Evolutionary conservation across 2,113 vertebrate genomes (phyloP).

Genomic region (Gasterosteus nipponicus): DNA sequence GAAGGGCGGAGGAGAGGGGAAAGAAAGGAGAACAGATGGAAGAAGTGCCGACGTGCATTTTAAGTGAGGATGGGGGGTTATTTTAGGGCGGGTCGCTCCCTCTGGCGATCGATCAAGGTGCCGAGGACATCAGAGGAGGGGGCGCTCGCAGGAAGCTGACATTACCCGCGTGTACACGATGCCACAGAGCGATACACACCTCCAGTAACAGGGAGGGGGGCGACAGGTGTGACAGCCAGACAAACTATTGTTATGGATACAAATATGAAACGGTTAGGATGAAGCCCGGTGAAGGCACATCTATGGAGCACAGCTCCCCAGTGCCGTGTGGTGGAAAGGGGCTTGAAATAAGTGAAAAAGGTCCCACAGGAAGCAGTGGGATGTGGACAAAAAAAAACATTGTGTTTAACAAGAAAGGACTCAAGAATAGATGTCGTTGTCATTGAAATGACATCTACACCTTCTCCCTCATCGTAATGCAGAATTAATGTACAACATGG

Average conservation of each 20-base stretch:
- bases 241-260: background rate
- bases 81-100: slow-evolving; percentile 62
- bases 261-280: background rate
- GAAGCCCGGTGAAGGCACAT: background rate
- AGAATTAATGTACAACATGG: background rate
- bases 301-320: background rate
- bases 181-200: slow-evolving; percentile 14
- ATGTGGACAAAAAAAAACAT: background rate
- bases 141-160: slow-evolving; percentile 50
- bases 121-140: slow-evolving; percentile 58
- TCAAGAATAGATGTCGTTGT: too few species aligned
- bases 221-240: background rate
- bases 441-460: background rate
- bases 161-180: slow-evolving; percentile 38
- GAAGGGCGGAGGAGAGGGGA: slow-evolving; percentile 37
- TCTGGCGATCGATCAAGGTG: slow-evolving; percentile 61
- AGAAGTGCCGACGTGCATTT: slow-evolving; percentile 67
- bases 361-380: background rate
- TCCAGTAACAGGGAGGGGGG: slow-evolving; percentile 39
- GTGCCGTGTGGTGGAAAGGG: too few species aligned
- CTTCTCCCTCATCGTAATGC: background rate
- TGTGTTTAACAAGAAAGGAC: background rate
- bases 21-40: slow-evolving; percentile 62
- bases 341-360: background rate
- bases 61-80: slow-evolving; percentile 56